Evolutionary conservation across 2,113 vertebrate species (phyloP).

Genomic region (Reinhardtius hippoglossoides): DNA sequence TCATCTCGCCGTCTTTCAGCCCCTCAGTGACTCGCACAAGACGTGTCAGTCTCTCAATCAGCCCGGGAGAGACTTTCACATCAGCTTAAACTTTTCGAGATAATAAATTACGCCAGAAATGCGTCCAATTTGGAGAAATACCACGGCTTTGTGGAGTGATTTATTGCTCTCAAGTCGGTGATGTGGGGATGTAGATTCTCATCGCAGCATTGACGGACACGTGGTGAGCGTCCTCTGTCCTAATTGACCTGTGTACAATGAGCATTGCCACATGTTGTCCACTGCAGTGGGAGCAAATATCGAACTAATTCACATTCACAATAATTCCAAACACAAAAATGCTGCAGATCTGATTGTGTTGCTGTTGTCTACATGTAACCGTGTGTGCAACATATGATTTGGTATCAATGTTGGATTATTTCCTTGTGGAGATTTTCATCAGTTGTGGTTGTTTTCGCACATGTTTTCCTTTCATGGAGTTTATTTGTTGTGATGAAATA

Average conservation of each 20-base stretch:
- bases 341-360: too few species aligned
- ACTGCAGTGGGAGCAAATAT: too few species aligned
- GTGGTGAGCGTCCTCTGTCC: not conserved
- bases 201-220: constrained; percentile 19
- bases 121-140: constrained; percentile 71
- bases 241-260: not conserved
- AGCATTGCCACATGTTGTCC: not conserved
- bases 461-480: too few species aligned
- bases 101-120: constrained; percentile 76
- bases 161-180: constrained; percentile 63
- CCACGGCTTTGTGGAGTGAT: constrained; percentile 57
- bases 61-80: constrained; percentile 55
- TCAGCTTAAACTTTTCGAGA: constrained; percentile 77
- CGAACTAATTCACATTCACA: too few species aligned
- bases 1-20: constrained; percentile 52
- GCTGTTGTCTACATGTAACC: too few species aligned
- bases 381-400: too few species aligned
- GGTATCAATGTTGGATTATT: too few species aligned
- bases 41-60: constrained; percentile 78
- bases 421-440: too few species aligned
- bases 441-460: too few species aligned
- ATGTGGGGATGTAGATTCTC: constrained; percentile 20
- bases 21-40: constrained; percentile 62
- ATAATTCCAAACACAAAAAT: too few species aligned
- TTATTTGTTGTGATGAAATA: too few species aligned